Percentiles rank a stretch among this genome's conserved stretches.
These are phyloP conservation scores for Oncopodura yosiiana DNA, from an alignment of 1,140 invertebrate species.

Conservation along the genomic window DNA sequence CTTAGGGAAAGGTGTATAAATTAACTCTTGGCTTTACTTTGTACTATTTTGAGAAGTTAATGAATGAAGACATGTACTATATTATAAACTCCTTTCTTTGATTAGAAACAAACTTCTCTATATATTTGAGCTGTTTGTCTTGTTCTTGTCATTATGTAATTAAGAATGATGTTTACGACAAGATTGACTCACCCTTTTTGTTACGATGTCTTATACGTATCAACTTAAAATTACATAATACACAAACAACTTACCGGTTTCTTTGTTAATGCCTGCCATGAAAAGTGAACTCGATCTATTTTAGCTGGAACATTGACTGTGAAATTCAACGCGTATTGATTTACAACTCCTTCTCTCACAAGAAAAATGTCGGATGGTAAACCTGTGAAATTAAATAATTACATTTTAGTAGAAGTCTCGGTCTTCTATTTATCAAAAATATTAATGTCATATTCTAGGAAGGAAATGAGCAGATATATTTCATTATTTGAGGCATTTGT, in stretches of 20 bases:
- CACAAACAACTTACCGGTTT: conserved; percentile 57
- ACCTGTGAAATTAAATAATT: conserved; percentile 52
- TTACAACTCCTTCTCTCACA: conserved; percentile 75
- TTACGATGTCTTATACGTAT: too few relatives aligned
- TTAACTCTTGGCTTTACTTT: too few relatives aligned
- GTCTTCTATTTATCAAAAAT: neutral
- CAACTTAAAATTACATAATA: too few relatives aligned
- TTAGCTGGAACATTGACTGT: conserved; percentile 68
- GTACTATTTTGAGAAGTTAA: too few relatives aligned
- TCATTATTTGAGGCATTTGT: neutral
- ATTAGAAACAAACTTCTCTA: too few relatives aligned
- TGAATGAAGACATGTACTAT: too few relatives aligned
- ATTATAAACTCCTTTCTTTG: too few relatives aligned
- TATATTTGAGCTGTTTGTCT: too few relatives aligned
- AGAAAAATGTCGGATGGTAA: conserved; percentile 74
- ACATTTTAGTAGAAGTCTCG: neutral
- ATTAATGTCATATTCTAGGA: neutral
- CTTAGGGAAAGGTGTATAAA: too few relatives aligned
- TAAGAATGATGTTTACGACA: too few relatives aligned
- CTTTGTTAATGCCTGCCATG: conserved; percentile 66
- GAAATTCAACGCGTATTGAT: conserved; percentile 80
- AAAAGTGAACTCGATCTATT: conserved; percentile 73
- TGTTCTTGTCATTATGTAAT: too few relatives aligned
- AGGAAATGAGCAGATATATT: neutral
- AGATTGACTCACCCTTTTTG: too few relatives aligned